Evolutionary conservation across 2,888 invertebrate species (phyloP), one percentile per base, ranked within the genome.

Genomic region (Apoda limacodes): DNA sequence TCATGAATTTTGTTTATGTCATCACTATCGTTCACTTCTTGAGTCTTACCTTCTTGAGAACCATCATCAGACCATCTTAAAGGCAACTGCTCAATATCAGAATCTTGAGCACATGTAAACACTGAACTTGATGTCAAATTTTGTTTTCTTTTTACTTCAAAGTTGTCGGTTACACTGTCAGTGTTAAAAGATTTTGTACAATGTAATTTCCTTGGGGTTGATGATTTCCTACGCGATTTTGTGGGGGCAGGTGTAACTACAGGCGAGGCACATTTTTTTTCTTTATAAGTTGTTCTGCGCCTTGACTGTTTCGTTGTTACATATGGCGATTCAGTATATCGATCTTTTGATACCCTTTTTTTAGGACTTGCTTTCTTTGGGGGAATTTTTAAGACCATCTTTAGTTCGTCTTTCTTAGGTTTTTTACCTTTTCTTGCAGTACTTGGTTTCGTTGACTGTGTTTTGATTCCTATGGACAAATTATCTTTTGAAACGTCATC

Each of bases 161-260:
- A 64, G 30, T 58, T 57, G 25, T 58, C 53, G 4, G 51, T 52
- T 25, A 60, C 57, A 45, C 56, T 65, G 46, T 64, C 64, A 4
- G 65, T 61, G 41, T 59, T 58, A 43, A 68, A 64, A 27, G 54
- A 47, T 55, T 78, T 72, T 22, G 60, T 62, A 31, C 71, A 66
- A 38, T 72, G 56, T 4, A 80, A 50, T 57, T 82, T 81, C 41
- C 82, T 60, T 2, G 81, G 81, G 2, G 80, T 80, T 2, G 81
- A 78, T 9, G 81, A 82, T 50, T 82, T 82, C 46, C 81, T 59
- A 20, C 80, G 65, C 0, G 81, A 81, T 48, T 80, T 81, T 1
- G 70, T 64, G 7, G 65, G 65, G 17, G 47, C 59, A 14, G 55
- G 45, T 23, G 39, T 35, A 22, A 46, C 25, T 1, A 43, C 20